Evolutionary conservation across 2,888 invertebrate species (phyloP).

Genomic region (Nudaria mundana): DNA sequence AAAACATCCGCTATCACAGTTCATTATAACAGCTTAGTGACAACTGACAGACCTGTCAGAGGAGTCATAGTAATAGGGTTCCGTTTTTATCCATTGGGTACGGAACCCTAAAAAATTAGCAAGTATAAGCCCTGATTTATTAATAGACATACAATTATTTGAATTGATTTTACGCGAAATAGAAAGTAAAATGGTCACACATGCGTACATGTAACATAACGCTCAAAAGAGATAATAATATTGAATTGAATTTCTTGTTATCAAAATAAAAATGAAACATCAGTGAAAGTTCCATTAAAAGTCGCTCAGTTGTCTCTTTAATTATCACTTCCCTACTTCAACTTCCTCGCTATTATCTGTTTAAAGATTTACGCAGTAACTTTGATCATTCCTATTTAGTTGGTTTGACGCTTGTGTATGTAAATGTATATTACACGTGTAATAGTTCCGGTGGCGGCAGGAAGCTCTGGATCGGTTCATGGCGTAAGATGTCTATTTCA

Average conservation of each 20-base stretch:
- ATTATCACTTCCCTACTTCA: conserved; percentile 6
- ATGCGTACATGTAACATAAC: conserved; percentile 1
- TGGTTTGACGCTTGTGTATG: background rate
- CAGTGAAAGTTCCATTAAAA: conserved; percentile 22
- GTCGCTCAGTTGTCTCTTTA: conserved; percentile 18
- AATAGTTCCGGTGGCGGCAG: too few relatives aligned
- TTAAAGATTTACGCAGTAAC: background rate
- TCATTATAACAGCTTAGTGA: too few relatives aligned
- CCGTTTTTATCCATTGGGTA: too few relatives aligned
- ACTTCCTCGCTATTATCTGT: conserved; percentile 13
- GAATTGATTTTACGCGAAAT: conserved; percentile 1
- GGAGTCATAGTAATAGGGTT: too few relatives aligned
- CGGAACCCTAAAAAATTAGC: too few relatives aligned
- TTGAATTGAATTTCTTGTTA: conserved; percentile 4
- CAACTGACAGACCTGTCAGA: too few relatives aligned
- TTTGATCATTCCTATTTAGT: background rate
- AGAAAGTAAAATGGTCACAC: background rate
- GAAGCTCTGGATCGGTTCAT: too few relatives aligned
- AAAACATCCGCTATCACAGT: too few relatives aligned
- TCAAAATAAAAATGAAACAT: conserved; percentile 9
- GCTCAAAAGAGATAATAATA: conserved; percentile 2
- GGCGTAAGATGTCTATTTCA: too few relatives aligned
- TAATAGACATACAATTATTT: too few relatives aligned
- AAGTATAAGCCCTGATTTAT: too few relatives aligned
- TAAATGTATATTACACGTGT: background rate